Evolutionary conservation across 1,140 invertebrate species (phyloP).

Genomic region (Lucilia sericata): DNA sequence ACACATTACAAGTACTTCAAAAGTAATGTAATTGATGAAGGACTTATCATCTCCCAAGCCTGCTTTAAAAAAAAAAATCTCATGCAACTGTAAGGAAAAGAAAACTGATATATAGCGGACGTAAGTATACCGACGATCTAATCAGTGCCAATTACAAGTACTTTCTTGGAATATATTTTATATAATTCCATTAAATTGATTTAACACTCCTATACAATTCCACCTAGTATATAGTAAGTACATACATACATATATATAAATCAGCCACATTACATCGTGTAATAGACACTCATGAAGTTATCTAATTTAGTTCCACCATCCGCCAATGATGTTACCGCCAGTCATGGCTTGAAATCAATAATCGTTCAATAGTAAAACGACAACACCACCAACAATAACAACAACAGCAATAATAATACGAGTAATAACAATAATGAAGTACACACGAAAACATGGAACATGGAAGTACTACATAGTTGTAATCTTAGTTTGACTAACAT

Average conservation of each 20-base stretch:
- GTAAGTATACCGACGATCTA: too few relatives aligned
- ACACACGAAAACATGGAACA: slow-evolving; percentile 28
- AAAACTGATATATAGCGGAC: too few relatives aligned
- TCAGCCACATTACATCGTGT: background rate
- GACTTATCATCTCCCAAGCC: too few relatives aligned
- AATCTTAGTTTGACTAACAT: background rate
- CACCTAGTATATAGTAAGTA: too few relatives aligned
- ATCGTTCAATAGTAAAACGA: background rate
- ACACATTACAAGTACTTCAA: too few relatives aligned
- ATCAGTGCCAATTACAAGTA: too few relatives aligned
- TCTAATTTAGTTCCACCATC: slow-evolving; percentile 25
- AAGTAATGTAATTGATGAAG: too few relatives aligned
- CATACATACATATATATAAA: background rate
- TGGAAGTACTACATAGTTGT: background rate
- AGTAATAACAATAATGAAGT: slow-evolving; percentile 18
- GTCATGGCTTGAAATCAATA: slow-evolving; percentile 11
- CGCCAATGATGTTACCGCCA: slow-evolving; percentile 1
- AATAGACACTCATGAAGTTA: slow-evolving; percentile 41
- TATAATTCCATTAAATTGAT: too few relatives aligned
- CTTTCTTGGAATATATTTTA: too few relatives aligned
- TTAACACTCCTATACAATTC: too few relatives aligned
- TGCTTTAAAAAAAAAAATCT: too few relatives aligned
- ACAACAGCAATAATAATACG: background rate
- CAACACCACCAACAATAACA: background rate
- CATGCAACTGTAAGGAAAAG: too few relatives aligned